Evolutionary conservation across 2,113 vertebrate species (phyloP).

Genomic region (Condylura cristata): DNA sequence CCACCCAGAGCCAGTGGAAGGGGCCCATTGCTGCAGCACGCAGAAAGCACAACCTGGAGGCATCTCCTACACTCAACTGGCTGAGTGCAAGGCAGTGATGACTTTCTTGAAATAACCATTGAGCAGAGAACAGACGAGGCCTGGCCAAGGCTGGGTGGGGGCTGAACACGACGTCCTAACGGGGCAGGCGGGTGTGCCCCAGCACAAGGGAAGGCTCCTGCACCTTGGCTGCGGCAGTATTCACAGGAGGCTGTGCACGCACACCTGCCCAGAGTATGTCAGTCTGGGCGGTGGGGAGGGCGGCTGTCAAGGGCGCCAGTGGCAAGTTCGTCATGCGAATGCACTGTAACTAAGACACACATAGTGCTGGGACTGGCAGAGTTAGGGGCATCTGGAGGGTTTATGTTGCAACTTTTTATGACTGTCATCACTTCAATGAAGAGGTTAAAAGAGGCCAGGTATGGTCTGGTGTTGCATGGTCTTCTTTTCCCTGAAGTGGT

Average conservation of each 20-base stretch:
- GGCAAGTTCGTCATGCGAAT: background rate
- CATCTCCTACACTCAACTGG: background rate
- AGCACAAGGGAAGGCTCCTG: fast-evolving
- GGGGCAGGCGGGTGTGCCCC: fast-evolving
- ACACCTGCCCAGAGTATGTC: fast-evolving
- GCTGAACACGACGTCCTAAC: background rate
- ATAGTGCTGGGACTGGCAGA: background rate
- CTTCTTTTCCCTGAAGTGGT: background rate
- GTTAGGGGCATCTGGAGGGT: background rate
- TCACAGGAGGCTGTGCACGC: background rate
- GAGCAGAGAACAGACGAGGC: background rate
- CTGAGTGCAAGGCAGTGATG: background rate
- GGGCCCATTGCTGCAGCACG: background rate
- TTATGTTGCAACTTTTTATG: background rate
- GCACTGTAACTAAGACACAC: fast-evolving
- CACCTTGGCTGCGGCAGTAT: background rate
- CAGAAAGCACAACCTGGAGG: background rate
- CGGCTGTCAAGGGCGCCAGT: background rate
- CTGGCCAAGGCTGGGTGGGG: background rate
- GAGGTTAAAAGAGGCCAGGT: background rate
- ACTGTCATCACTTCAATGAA: background rate
- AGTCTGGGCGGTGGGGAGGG: too few species aligned
- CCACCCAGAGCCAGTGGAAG: background rate
- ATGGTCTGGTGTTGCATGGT: background rate
- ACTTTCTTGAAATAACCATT: background rate